Percentiles rank a stretch among this genome's conserved stretches.
Conservation (phyloP, 2,888 invertebrate genomes). For the Andrena minutula region DNA sequence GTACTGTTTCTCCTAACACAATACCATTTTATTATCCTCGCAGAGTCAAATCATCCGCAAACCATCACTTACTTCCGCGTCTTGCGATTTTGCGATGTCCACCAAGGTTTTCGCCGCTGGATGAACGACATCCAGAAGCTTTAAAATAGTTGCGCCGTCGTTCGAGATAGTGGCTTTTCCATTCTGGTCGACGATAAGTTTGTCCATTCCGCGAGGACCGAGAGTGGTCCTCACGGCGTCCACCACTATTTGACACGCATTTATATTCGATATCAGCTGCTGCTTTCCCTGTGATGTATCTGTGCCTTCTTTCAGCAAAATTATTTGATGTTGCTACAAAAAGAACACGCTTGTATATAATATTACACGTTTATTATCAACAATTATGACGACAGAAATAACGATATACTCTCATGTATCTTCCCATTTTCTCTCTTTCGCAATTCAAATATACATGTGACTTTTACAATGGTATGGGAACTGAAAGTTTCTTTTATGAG, state of each 20-base stretch:
- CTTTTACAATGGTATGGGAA: constrained; percentile 9
- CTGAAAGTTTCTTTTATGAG: neutral
- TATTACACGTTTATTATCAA: neutral
- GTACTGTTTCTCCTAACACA: constrained; percentile 19
- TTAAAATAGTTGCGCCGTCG: constrained; percentile 99
- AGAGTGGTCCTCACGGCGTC: constrained; percentile 99
- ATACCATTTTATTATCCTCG: constrained; percentile 1
- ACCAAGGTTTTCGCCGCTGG: constrained; percentile 99
- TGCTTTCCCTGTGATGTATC: constrained; percentile 98
- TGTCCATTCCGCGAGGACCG: constrained; percentile 99
- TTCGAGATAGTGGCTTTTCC: constrained; percentile 99
- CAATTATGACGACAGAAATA: constrained; percentile 3
- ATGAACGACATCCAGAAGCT: constrained; percentile 98
- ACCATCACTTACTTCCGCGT: constrained; percentile 92
- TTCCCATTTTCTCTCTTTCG: constrained; percentile 65
- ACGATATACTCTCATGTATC: constrained; percentile 69
- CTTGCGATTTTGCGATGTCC: constrained; percentile 99
- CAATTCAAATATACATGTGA: constrained; percentile 20
- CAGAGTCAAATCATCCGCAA: constrained; percentile 42
- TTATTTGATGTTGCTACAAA: constrained; percentile 97
- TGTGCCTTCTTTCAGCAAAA: constrained; percentile 98
- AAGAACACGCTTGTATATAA: constrained; percentile 12
- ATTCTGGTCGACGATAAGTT: constrained; percentile 95
- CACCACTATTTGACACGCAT: constrained; percentile 97
- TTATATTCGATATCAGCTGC: constrained; percentile 98